Base-by-base conservation (phyloP, 2,888 invertebrate genomes). In the Drosophila prolongata region DNA sequence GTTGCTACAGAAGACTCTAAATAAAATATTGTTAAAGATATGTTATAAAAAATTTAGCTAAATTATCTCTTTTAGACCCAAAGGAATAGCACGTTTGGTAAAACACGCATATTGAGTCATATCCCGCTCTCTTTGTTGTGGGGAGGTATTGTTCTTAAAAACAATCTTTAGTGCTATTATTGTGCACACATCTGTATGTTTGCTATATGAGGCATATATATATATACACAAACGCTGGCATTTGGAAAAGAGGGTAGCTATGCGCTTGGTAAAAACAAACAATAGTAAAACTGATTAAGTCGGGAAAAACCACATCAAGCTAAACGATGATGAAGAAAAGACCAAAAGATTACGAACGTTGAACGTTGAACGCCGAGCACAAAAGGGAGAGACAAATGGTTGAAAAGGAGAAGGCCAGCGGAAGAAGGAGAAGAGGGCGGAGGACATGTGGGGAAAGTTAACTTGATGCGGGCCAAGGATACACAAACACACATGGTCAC, bases 251-350 rank as follows among this genome's bases (percentile, higher is more conserved):
- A 24, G 42, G 44, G 13, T 44, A 34, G 30, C 38, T 38, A 44
- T 56, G 38, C 62, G 70, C 19, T 19, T 40, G 59, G 87, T 79
- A 79, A 77, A 88, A 84, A 89, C 80, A 90, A 87, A 90, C 88
- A 89, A 90, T 84, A 89, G 85, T 84, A 79, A 81, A 80, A 87
- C 84, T 87, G 90, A 89, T 90, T 90, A 83, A 80, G 89, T 87
- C 77, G 80, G 65, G 79, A 77, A 89, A 82, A 83, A 86, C 89
- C 88, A 89, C 84, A 86, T 84, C 81, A 86, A 83, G 81, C 84
- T 85, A 89, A 89, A 88, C 79, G 84, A 89, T 80, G 78, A 81
- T 76, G 87, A 82, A 77, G 75, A 80, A 84, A 87, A 79, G 84
- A 87, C 89, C 81, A 83, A 85, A 89, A 87, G 87, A 85, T 87